Base-by-base conservation (phyloP, 2,797 vertebrate species). In the Parauchenoglanis ngamensis region DNA sequence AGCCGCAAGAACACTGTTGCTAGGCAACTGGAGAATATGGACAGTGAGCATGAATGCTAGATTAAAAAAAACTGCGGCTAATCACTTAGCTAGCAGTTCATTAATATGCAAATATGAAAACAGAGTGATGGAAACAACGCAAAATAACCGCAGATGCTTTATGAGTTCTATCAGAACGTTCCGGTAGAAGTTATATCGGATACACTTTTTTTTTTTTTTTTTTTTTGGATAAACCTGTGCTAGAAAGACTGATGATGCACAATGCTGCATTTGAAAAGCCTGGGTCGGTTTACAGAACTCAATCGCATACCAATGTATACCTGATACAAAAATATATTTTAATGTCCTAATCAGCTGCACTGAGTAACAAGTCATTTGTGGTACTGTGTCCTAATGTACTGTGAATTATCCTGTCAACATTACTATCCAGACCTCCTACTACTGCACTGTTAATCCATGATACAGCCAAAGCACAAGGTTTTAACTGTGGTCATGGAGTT, bases 1-100 rank as follows among this genome's bases (percentile, higher is more conserved):
- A 81, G 23, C 35, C 57, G 65, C 23, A n/a, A 49, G 79, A 82
- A 28, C 17, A 67, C n/a, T 28, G 61, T 82, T 82, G 80, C 61
- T 82, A 67, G 44, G 80, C 80, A 82, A 82, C 61, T 65, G 57
- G 59, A 31, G 80, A 28, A 52, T 28, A 82, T 65, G 25, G n/a
- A 67, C 59, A 49, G 59, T 10, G 61, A 52, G 80, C 80, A 46
- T 11, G 61, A 67, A 49, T 7, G 35, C 40, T 82, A 49, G 3
- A 5, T 57, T 8, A 78, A 78, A 57, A 78, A 40, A 35, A 40
- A 40, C 6, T 63, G 13, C 17, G 31, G 28, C 76, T 77, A 78
- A 78, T 59, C 31, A 44, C 61, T 80, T 80, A 80, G 77, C 31
- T 57, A 78, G 52, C 17, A 57, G 52, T 61, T 61, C 31, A 49